Base-by-base conservation (phyloP, 2,888 invertebrate species). In the Latrodectus hesperus region DNA sequence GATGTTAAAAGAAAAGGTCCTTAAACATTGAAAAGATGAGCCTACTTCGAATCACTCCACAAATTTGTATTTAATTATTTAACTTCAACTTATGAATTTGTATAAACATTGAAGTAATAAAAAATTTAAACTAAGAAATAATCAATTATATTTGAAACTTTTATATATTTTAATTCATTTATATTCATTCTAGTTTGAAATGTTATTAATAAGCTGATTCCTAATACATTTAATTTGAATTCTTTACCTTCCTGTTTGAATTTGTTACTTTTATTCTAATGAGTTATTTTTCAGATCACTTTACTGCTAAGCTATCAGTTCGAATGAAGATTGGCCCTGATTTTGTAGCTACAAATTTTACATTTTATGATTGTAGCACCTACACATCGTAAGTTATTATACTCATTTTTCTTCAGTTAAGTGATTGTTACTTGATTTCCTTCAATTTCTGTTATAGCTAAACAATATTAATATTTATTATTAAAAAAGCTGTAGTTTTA, bases 281-380 rank as follows among this genome's bases (percentile, higher is more conserved):
- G 38, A 38, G 4, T 26, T 88, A 82, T 84, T 85, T 93, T 93
- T 53, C 92, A 95, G 95, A 99, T 94, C 97, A 98, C 92, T 98
- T 99, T 91, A 97, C 97, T 73, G 97, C 98, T 79, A 97, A 97
- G 92, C 93, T 99, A 89, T 98, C 98, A 38, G 97, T 99, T 84
- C 94, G 98, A 90, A 98, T 97, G 93, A 95, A 96, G 90, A 95
- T 95, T 91, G 97, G 96, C 75, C 97, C 97, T 55, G 98, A 99
- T 93, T 96, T 99, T 92, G 99, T 99, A 71, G 96, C 98, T 26
- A 98, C 98, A 8, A 97, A 99, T 93, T 99, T 99, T 92, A 99
- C 98, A 55, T 99, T 99, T 93, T 99, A 98, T 92, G 99, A 99
- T 93, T 99, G 99, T 93, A 97, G 96, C 92, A 97, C 98, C 53